Evolutionary conservation across 2,113 vertebrate genomes (phyloP).

Genomic region (Sorex araneus): DNA sequence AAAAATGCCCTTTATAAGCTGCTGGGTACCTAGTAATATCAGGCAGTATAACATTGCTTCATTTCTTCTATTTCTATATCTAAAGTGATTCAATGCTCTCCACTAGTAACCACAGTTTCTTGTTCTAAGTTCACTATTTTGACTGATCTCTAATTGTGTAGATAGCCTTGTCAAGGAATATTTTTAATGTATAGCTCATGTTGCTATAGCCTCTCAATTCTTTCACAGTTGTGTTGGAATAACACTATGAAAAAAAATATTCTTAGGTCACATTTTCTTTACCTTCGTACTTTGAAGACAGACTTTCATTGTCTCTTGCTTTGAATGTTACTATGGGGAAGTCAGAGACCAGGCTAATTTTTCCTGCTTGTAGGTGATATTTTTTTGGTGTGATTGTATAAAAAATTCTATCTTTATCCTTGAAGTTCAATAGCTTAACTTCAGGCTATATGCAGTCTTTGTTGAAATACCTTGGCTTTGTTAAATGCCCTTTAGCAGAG

Average conservation of each 20-base stretch:
- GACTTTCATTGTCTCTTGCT: slow-evolving; percentile 1
- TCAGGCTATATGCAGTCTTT: neutral
- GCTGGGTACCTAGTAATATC: neutral
- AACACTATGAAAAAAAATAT: neutral
- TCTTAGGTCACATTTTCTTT: slow-evolving; percentile 29
- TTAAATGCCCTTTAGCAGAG: neutral
- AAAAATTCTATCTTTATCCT: slow-evolving; percentile 52
- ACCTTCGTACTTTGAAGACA: neutral
- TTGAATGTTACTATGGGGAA: slow-evolving; percentile 9
- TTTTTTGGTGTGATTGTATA: slow-evolving; percentile 29
- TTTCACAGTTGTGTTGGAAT: neutral
- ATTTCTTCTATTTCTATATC: neutral
- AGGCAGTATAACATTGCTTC: neutral
- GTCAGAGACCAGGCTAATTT: slow-evolving; percentile 18
- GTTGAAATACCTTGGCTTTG: slow-evolving; percentile 33
- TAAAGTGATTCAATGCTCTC: neutral
- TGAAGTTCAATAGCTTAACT: slow-evolving; percentile 46
- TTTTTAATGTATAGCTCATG: neutral
- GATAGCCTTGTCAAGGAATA: neutral
- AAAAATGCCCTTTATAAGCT: neutral
- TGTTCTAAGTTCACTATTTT: neutral
- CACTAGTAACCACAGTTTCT: neutral
- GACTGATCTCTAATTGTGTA: neutral
- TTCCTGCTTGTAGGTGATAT: neutral
- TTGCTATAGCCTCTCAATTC: neutral